Evolutionary conservation across 92 coral and sea anemone genomes (phyloP).

Genomic region (Heteractis magnifica): DNA sequence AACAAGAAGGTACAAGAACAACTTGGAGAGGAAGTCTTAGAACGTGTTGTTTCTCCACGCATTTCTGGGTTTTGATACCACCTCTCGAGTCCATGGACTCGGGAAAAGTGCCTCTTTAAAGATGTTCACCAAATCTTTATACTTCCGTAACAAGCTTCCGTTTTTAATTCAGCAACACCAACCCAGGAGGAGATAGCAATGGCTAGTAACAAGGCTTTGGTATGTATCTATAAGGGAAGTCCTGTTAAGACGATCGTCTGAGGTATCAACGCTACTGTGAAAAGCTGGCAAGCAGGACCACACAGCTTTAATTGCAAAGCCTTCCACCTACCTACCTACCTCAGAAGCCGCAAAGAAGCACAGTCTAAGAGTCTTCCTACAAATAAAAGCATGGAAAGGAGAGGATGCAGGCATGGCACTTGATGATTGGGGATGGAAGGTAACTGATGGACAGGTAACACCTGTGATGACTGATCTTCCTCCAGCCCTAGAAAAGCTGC

Average conservation of each 20-base stretch:
- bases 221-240: slow-evolving; percentile 42
- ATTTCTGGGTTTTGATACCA: slow-evolving; percentile 47
- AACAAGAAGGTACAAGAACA: neutral
- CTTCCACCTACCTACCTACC: slow-evolving; percentile 50
- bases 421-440: slow-evolving; percentile 44
- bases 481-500: slow-evolving; percentile 45
- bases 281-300: slow-evolving; percentile 36
- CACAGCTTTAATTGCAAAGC: slow-evolving; percentile 25
- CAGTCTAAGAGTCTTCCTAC: slow-evolving; percentile 34
- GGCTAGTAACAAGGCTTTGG: slow-evolving; percentile 55
- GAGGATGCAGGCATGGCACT: slow-evolving; percentile 15
- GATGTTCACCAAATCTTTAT: slow-evolving; percentile 15
- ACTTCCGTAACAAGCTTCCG: slow-evolving; percentile 54
- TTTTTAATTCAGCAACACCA: slow-evolving; percentile 24
- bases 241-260: slow-evolving; percentile 36
- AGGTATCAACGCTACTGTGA: slow-evolving; percentile 40
- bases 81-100: slow-evolving; percentile 31
- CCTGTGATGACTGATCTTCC: slow-evolving; percentile 43
- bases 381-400: slow-evolving; percentile 48
- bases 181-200: slow-evolving; percentile 11
- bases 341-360: slow-evolving; percentile 47
- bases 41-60: slow-evolving; percentile 42
- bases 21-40: slow-evolving; percentile 22
- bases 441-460: slow-evolving; percentile 14
- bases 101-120: slow-evolving; percentile 36